Percentiles rank a stretch among this genome's conserved stretches.
phyloP scores from a whole-genome alignment of 2,888 invertebrate species.

The Pseudoips prasinana region DNA sequence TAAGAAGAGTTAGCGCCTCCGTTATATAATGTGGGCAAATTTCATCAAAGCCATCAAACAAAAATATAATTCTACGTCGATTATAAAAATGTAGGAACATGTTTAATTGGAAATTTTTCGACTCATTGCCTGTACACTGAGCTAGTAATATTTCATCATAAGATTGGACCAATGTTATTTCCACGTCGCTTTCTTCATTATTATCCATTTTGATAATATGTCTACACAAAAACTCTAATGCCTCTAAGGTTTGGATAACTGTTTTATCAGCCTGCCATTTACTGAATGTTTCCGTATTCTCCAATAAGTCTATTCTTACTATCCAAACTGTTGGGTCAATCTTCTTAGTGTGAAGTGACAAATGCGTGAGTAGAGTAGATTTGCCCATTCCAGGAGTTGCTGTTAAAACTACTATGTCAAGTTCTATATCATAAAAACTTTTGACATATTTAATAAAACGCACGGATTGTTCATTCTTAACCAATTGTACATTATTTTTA shows the following conservation, averaged over 20 bases:
- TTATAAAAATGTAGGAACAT: constrained; percentile 20
- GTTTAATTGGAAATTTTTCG: constrained; percentile 6
- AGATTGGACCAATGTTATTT: constrained; percentile 1
- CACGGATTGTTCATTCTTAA: no score
- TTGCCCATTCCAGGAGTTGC: constrained; percentile 31
- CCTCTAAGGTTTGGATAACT: constrained; percentile 5
- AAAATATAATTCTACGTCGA: constrained; percentile 13
- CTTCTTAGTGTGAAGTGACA: constrained; percentile 21
- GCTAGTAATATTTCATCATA: constrained; percentile 1
- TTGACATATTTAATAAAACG: background rate
- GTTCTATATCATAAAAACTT: constrained; percentile 9
- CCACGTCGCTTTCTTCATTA: background rate
- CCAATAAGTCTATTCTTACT: constrained; percentile 14
- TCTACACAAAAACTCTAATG: constrained; percentile 8
- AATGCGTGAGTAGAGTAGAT: constrained; percentile 24
- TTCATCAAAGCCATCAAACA: constrained; percentile 31
- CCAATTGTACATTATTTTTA: no score
- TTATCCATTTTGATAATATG: constrained; percentile 1
- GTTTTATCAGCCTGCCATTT: constrained; percentile 8
- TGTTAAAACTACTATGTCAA: constrained; percentile 8
- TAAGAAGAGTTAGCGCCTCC: constrained; percentile 10
- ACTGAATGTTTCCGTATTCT: constrained; percentile 9
- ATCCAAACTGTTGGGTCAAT: constrained; percentile 17
- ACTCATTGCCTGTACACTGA: constrained; percentile 3
- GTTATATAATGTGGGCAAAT: constrained; percentile 24